Conservation (phyloP, 2,797 vertebrate genomes). For the Eulemur coronatus region DNA sequence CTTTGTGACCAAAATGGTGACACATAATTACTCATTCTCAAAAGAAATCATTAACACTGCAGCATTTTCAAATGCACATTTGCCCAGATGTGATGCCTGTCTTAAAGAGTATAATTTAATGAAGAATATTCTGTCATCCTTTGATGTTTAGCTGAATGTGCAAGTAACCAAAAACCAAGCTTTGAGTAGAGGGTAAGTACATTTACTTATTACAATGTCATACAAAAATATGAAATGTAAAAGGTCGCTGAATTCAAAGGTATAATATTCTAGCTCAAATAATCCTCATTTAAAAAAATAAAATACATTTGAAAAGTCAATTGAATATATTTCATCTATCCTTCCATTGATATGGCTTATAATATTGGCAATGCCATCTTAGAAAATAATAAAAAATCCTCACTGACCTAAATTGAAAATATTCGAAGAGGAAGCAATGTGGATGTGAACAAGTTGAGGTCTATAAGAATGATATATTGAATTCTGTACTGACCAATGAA, state of each 20-base stretch:
- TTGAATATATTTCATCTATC: background rate
- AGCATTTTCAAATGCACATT: slow-evolving; percentile 57
- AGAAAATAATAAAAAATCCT: background rate
- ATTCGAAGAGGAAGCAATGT: background rate
- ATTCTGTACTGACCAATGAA: background rate
- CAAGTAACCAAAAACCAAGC: slow-evolving; percentile 37
- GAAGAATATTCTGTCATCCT: slow-evolving; percentile 66
- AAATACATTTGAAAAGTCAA: background rate
- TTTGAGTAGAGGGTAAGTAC: slow-evolving; percentile 32
- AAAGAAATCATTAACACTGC: slow-evolving; percentile 71
- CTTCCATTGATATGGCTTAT: background rate
- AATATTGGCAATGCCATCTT: background rate
- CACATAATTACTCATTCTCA: slow-evolving; percentile 80
- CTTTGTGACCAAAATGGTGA: slow-evolving; percentile 78
- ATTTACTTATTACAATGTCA: background rate
- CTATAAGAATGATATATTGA: background rate
- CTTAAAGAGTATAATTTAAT: slow-evolving; percentile 65
- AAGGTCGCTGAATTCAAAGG: background rate
- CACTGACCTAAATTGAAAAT: background rate
- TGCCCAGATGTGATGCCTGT: slow-evolving; percentile 67
- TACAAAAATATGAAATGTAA: background rate
- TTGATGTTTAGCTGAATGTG: slow-evolving; percentile 42
- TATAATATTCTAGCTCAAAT: background rate
- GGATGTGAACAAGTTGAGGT: background rate
- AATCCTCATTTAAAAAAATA: background rate